A percentile compares a stretch with the other conserved stretches of the same genome.
These are phyloP conservation scores for Burhinus oedicnemus DNA, from an alignment of 2,113 vertebrate species.

Conservation along the genomic window DNA sequence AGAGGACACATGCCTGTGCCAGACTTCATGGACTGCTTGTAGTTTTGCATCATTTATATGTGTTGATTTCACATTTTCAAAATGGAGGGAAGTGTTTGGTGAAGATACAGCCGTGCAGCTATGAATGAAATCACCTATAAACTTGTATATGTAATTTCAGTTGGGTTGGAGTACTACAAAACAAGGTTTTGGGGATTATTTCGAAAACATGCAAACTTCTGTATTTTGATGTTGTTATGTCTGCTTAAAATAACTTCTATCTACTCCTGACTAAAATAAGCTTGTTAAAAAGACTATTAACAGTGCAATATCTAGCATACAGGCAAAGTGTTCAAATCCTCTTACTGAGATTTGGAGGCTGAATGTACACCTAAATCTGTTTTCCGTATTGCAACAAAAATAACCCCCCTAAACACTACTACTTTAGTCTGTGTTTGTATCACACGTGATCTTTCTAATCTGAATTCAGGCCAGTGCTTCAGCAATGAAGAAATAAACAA, in stretches of 20 bases:
- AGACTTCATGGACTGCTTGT: neutral
- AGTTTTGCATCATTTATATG: neutral
- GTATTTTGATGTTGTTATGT: neutral
- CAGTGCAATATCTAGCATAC: neutral
- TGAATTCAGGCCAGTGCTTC: neutral
- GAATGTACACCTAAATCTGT: neutral
- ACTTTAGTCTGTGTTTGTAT: neutral
- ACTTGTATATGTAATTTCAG: neutral
- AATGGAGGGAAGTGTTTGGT: neutral
- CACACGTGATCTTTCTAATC: neutral
- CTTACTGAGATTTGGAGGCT: neutral
- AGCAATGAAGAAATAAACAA: neutral
- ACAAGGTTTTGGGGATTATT: neutral
- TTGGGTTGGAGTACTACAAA: neutral
- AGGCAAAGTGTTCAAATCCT: constrained; percentile 20
- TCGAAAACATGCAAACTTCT: neutral
- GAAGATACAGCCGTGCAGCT: neutral
- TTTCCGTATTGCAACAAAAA: constrained; percentile 13
- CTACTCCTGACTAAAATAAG: constrained; percentile 11
- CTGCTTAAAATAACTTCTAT: neutral
- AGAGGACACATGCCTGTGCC: neutral
- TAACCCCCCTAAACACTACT: neutral
- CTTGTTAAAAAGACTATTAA: neutral
- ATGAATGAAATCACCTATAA: neutral
- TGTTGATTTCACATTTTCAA: neutral